Conservation (phyloP, 1,140 invertebrate genomes). For the roundworm (Caenorhabditis elegans) region WBcel235 BX284605.5:9983501-9984000, state of each 20-base stretch:
- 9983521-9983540: conserved; percentile 13
- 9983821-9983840: not conserved
- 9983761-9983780: not conserved
- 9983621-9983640: not conserved
- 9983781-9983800: not conserved
- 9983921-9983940: too few relatives aligned
- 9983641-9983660: not conserved
- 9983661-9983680: not conserved
- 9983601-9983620: not conserved
- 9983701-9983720: not conserved
- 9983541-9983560: not conserved
- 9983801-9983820: not conserved
- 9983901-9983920: too few relatives aligned
- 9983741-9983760: not conserved
- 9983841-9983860: not conserved
- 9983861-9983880: not conserved
- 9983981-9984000: too few relatives aligned
- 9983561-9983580: not conserved
- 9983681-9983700: not conserved
- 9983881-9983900: too few relatives aligned
- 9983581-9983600: not conserved
- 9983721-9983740: conserved; percentile 8
- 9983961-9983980: too few relatives aligned
- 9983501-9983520: not conserved
- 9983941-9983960: not conserved